Evolutionary conservation across 2,113 vertebrate species (phyloP), one percentile per base, ranked within the genome.

Genomic region (Fukomys damarensis): DNA sequence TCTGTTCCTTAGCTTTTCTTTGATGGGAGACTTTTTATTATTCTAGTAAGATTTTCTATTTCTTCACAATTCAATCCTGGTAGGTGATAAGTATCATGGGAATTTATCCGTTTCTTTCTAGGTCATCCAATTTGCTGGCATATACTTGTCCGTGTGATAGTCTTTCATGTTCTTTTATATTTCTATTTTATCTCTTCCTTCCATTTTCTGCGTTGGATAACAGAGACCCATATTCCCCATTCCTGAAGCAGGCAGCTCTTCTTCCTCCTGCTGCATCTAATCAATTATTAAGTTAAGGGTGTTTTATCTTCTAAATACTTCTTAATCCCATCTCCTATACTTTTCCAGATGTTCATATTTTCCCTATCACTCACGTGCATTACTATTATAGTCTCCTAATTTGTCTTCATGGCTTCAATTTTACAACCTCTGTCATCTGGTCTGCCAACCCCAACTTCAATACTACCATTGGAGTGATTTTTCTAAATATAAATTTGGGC

Each of bases 281-380:
- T 87, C 22, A 68, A 59, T 66, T n/a, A 74, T 49, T 66, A 88
- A 87, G 58, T 88, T 54, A 83, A 81, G n/a, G 85, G 46, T 46
- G 7, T 74, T 89, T 96, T 93, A 92, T 80, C 61, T 58, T 95
- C 28, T 65, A 95, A 90, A 90, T 80, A 90, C 5, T 89, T 96
- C 54, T 87, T n/a, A 28, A 87, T 70, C 80, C 32, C 14, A 59
- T 76, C 63, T 63, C 41, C 52, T 92, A 32, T 93, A 30, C 4
- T 59, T 49, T 58, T 9, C 63, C 19, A 56, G 14, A 74, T 76
- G 43, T 72, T 91, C 52, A 90, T 90, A 38, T 7, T 92, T 19
- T 86, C 70, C 49, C 11, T 86, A 70, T 89, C 58, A 88, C 43
- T 89, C 66, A 86, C 14, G 24, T 84, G 13, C n/a, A 80, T 84